Percentiles rank a stretch among this genome's conserved stretches.
phyloP scores from a whole-genome alignment of 2,888 invertebrate genomes.

The Leptopilina drosophilae region DNA sequence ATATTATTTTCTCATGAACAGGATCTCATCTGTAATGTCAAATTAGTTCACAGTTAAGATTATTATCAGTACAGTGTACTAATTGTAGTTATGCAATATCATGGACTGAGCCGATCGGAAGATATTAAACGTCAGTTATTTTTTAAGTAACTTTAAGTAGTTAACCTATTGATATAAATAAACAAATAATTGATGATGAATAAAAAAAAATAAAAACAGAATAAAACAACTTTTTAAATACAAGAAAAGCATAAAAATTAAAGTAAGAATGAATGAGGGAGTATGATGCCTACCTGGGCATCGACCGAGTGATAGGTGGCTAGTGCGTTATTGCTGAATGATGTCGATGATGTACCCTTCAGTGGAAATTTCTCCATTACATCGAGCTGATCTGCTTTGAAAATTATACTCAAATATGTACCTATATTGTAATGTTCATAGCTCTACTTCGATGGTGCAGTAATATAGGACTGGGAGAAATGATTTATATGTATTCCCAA shows the following conservation, averaged over 20 bases:
- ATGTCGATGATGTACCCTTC: slow-evolving; percentile 78
- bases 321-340: slow-evolving; percentile 67
- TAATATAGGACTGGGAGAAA: slow-evolving; percentile 1
- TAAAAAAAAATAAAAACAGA: slow-evolving; percentile 38
- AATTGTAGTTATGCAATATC: not conserved
- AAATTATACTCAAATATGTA: slow-evolving; percentile 15
- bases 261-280: slow-evolving; percentile 45
- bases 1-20: not conserved
- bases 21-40: not conserved
- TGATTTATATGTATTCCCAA: not conserved
- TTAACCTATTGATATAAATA: slow-evolving; percentile 10
- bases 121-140: not conserved
- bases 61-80: not conserved
- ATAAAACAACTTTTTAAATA: slow-evolving; percentile 25
- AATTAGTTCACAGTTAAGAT: not conserved
- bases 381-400: slow-evolving; percentile 68
- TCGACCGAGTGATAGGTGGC: slow-evolving; percentile 74
- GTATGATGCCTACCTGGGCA: slow-evolving; percentile 72
- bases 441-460: not conserved
- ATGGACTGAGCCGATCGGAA: slow-evolving; percentile 17
- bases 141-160: not conserved
- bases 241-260: slow-evolving; percentile 38
- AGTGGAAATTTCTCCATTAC: slow-evolving; percentile 86
- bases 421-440: not conserved
- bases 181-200: slow-evolving; percentile 12